Conservation (phyloP, 2,888 invertebrate species). For the Neoitamus cyanurus region DNA sequence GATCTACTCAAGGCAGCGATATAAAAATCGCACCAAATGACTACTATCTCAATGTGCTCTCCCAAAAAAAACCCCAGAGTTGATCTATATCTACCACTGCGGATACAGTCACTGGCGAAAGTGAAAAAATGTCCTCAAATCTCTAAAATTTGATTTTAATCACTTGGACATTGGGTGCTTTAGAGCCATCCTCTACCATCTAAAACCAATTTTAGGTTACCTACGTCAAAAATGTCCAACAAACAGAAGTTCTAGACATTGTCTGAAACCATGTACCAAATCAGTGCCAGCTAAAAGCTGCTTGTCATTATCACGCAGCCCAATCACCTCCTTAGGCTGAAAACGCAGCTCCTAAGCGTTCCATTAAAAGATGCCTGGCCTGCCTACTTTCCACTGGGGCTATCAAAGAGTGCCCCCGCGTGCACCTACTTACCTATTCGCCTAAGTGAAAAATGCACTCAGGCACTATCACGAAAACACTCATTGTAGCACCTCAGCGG, state of each 20-base stretch:
- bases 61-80: too few species aligned
- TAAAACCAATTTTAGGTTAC: too few species aligned
- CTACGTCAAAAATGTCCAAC: too few species aligned
- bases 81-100: too few species aligned
- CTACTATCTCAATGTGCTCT: too few species aligned
- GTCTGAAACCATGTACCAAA: neutral
- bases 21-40: too few species aligned
- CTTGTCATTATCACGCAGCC: neutral
- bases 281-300: neutral
- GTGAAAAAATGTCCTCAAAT: too few species aligned
- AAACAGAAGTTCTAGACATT: neutral
- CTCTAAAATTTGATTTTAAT: too few species aligned
- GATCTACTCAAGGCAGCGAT: too few species aligned
- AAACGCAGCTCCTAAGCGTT: neutral
- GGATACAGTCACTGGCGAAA: too few species aligned
- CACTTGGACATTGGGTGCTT: too few species aligned
- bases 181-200: too few species aligned
- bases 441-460: conserved; percentile 22
- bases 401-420: conserved; percentile 7
- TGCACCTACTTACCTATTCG: neutral
- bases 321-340: neutral
- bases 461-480: conserved; percentile 14
- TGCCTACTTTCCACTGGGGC: neutral
- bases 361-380: neutral
- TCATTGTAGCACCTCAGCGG: conserved; percentile 12